Conservation (phyloP, 1,140 invertebrate species). For the Drosophila insularis region DNA sequence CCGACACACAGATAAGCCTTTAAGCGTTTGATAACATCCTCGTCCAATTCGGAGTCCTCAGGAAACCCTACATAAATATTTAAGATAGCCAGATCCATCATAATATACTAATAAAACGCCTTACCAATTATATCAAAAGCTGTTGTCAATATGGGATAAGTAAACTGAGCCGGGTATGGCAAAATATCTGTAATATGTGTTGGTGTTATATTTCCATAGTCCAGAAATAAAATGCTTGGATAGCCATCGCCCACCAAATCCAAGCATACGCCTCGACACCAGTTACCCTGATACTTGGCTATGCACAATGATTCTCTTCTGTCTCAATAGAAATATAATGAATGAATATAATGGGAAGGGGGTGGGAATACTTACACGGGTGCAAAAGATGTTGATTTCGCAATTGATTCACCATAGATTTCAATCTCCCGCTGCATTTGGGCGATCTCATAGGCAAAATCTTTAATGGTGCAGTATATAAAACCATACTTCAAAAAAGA, state of each 20-base stretch:
- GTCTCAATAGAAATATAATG: neutral
- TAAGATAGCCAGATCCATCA: neutral
- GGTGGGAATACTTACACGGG: constrained; percentile 47
- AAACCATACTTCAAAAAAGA: constrained; percentile 49
- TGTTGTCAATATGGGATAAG: constrained; percentile 59
- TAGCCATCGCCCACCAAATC: constrained; percentile 76
- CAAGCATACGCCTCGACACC: constrained; percentile 71
- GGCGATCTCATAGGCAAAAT: constrained; percentile 54
- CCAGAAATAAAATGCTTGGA: constrained; percentile 73
- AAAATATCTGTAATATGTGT: constrained; percentile 59
- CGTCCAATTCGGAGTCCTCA: neutral
- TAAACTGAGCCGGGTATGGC: constrained; percentile 67
- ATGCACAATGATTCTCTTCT: constrained; percentile 64
- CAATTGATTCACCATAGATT: constrained; percentile 50
- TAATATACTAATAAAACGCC: neutral
- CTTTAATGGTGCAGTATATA: constrained; percentile 59
- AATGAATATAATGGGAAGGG: neutral
- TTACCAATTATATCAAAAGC: constrained; percentile 58
- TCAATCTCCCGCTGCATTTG: constrained; percentile 66
- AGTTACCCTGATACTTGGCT: constrained; percentile 66
- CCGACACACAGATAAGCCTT: constrained; percentile 44
- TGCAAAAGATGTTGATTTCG: constrained; percentile 36
- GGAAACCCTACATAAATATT: constrained; percentile 28
- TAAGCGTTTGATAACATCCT: constrained; percentile 33
- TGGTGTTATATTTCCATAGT: constrained; percentile 69